Percentiles rank a stretch among this genome's conserved stretches.
Conservation (phyloP, 2,797 vertebrate genomes). For the Tiaroga cobitis region DNA sequence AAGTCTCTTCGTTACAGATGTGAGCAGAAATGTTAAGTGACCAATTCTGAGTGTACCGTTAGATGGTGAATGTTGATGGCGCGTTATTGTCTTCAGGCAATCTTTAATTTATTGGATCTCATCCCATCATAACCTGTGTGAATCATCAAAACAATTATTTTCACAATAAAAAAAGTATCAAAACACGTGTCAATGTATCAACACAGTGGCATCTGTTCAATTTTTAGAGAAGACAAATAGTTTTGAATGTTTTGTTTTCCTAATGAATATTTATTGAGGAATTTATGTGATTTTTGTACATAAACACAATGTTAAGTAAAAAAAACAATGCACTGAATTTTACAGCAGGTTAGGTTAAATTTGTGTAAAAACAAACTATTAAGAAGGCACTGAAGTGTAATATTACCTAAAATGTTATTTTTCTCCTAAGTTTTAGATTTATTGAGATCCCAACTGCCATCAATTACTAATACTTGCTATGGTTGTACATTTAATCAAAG, state of each 20-base stretch:
- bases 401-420: too few species aligned
- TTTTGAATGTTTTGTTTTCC: neutral
- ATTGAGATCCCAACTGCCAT: neutral
- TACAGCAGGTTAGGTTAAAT: neutral
- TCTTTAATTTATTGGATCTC: neutral
- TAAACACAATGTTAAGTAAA: neutral
- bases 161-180: slow-evolving; percentile 18
- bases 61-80: neutral
- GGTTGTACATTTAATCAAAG: neutral
- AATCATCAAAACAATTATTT: neutral
- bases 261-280: neutral
- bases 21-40: slow-evolving; percentile 16
- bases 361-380: neutral
- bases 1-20: neutral
- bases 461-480: neutral
- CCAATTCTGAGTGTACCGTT: slow-evolving; percentile 11
- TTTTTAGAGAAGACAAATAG: neutral
- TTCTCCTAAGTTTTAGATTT: neutral
- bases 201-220: neutral
- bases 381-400: neutral
- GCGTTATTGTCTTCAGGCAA: neutral
- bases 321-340: neutral
- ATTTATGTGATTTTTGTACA: neutral
- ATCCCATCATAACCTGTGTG: neutral
- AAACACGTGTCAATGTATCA: neutral